Conservation (phyloP, 2,888 invertebrate species). For the Smittia aterrima region DNA sequence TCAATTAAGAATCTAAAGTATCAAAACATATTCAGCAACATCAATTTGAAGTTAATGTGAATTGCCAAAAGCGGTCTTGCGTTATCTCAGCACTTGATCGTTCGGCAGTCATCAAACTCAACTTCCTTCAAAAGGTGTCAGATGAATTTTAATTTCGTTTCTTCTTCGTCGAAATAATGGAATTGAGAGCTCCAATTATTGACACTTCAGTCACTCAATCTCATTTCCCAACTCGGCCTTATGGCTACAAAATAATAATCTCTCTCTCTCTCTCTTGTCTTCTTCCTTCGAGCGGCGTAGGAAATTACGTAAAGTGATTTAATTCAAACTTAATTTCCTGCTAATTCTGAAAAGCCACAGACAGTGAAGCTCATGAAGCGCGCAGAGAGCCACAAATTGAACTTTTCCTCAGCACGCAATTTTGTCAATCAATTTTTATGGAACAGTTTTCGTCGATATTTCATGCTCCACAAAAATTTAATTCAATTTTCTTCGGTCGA, state of each 20-base stretch:
- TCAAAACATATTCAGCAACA: not conserved
- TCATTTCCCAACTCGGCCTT: not conserved
- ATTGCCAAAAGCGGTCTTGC: not conserved
- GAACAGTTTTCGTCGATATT: not conserved
- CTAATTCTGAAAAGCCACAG: conserved; percentile 30
- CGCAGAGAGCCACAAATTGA: conserved; percentile 2
- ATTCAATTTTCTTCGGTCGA: conserved; percentile 23
- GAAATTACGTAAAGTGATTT: conserved; percentile 40
- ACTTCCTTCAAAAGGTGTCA: too few relatives aligned
- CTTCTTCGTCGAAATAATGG: not conserved
- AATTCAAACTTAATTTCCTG: conserved; percentile 42
- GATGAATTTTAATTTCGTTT: not conserved
- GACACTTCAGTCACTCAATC: conserved; percentile 33
- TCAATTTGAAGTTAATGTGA: not conserved
- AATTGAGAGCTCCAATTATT: conserved; percentile 32
- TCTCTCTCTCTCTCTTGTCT: not conserved
- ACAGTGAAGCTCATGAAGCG: not conserved
- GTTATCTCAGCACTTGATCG: conserved; percentile 7
- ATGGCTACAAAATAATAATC: conserved; percentile 4
- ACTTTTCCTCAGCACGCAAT: conserved; percentile 27
- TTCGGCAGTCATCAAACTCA: too few relatives aligned
- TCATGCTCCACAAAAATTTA: conserved; percentile 21
- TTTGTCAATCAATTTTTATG: conserved; percentile 40
- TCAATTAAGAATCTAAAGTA: not conserved
- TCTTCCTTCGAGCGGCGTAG: conserved; percentile 27